Percentiles rank a stretch among this genome's conserved stretches.
Evolutionary conservation across 2,113 vertebrate genomes (phyloP).

Genomic region (Gulo gulo): DNA sequence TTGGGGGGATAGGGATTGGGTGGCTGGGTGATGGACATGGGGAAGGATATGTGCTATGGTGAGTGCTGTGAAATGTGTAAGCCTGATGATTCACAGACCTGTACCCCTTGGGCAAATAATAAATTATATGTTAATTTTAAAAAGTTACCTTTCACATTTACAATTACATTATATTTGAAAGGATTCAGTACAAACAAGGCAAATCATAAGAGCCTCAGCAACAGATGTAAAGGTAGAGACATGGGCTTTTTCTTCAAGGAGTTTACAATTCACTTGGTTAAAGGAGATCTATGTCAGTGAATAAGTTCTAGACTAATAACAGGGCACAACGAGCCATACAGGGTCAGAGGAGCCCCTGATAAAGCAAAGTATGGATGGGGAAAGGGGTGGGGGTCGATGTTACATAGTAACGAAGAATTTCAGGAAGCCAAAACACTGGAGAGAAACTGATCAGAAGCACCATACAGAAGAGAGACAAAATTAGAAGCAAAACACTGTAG

Average conservation of each 20-base stretch:
- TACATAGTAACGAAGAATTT: not conserved
- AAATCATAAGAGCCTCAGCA: accelerated
- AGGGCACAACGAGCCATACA: not conserved
- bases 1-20: no score
- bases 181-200: not conserved
- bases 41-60: no score
- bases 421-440: not conserved
- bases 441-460: not conserved
- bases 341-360: not conserved
- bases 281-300: not conserved
- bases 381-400: accelerated
- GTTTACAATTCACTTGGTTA: not conserved
- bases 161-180: not conserved
- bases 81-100: no score
- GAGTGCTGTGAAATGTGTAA: no score
- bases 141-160: not conserved
- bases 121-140: no score
- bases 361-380: not conserved
- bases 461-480: not conserved
- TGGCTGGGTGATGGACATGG: no score
- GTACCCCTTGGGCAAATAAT: no score
- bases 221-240: not conserved
- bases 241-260: not conserved
- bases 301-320: not conserved
- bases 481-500: not conserved